Conservation (phyloP, 1,140 invertebrate species). For the Drosophila chauvacae region DNA sequence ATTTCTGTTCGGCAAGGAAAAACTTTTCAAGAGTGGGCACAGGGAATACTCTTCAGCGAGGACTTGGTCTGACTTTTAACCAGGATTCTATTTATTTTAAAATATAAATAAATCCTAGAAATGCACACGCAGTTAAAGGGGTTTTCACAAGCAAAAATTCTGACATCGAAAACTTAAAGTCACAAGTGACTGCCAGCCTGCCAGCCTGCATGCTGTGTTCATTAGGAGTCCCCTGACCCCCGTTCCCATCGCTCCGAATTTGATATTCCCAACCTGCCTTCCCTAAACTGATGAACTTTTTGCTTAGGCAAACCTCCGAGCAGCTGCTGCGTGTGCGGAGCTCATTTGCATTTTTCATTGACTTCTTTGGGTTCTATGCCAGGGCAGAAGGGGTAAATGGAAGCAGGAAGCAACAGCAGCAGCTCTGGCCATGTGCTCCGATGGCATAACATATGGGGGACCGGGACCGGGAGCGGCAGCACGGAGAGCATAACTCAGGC, state of each 20-base stretch:
- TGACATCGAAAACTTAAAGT: constrained; percentile 2
- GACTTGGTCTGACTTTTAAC: not conserved
- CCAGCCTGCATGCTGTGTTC: constrained; percentile 15
- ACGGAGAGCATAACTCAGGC: constrained; percentile 30
- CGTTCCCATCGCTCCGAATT: constrained; percentile 9
- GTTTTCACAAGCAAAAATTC: not conserved
- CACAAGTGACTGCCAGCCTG: not conserved
- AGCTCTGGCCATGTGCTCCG: constrained; percentile 16
- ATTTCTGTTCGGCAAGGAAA: constrained; percentile 2
- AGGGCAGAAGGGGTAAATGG: not conserved
- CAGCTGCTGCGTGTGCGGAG: constrained; percentile 57
- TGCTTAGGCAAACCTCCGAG: constrained; percentile 4
- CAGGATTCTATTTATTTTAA: not conserved
- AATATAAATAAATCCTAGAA: not conserved
- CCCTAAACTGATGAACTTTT: constrained; percentile 23
- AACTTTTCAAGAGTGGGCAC: not conserved
- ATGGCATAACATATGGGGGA: constrained; percentile 47
- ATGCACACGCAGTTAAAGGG: not conserved
- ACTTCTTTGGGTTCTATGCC: constrained; percentile 1
- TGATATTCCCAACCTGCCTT: constrained; percentile 29
- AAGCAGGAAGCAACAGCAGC: not conserved
- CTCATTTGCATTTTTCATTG: constrained; percentile 72
- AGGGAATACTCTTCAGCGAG: not conserved
- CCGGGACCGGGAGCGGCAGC: constrained; percentile 6
- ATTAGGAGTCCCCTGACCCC: constrained; percentile 6